Conservation (phyloP, 2,797 vertebrate genomes). For the Aselliscus stoliczkanus region DNA sequence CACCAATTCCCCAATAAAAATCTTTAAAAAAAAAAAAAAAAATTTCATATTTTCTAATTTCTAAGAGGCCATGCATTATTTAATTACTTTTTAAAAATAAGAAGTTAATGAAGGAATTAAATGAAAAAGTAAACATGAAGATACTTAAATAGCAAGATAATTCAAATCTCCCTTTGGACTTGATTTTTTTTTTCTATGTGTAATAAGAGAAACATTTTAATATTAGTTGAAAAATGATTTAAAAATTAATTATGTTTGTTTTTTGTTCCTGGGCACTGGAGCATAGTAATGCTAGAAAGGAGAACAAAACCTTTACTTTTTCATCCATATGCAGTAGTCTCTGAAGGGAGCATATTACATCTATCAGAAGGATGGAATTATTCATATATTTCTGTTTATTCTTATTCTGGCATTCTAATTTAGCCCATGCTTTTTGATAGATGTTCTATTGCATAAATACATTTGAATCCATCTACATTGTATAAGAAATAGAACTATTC, state of each 20-base stretch:
- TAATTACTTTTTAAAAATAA: not conserved
- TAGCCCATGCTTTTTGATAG: not conserved
- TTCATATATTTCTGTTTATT: not conserved
- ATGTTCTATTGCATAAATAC: not conserved
- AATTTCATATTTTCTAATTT: not conserved
- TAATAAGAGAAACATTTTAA: not conserved
- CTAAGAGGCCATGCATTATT: not conserved
- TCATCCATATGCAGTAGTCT: not conserved
- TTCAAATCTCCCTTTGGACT: not conserved
- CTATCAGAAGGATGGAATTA: not conserved
- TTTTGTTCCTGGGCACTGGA: not conserved
- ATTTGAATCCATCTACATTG: not conserved
- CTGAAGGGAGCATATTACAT: not conserved
- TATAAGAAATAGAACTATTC: not conserved
- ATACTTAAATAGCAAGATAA: not conserved
- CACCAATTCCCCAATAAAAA: no score
- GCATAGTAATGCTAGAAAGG: not conserved
- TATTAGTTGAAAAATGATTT: not conserved
- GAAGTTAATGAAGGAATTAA: not conserved
- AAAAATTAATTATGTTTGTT: not conserved
- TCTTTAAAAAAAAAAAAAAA: no score
- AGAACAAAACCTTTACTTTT: not conserved
- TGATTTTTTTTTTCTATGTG: not conserved
- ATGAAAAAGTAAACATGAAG: not conserved
- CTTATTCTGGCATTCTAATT: not conserved